Conservation (phyloP, 92 coral and sea anemone genomes). For the Parazoanthus atlanticus region DNA sequence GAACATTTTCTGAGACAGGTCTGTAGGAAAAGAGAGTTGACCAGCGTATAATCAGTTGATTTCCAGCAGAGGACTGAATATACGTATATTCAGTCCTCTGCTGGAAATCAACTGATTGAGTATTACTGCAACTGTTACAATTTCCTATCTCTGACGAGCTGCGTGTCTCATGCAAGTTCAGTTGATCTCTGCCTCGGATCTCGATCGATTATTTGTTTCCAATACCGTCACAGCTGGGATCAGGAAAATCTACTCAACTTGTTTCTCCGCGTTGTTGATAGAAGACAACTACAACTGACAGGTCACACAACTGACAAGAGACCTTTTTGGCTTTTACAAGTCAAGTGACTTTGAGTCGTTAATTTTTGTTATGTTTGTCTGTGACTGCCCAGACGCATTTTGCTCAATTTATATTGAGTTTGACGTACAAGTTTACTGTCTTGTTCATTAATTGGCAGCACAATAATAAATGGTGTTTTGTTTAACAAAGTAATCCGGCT, state of each 20-base stretch:
- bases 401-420: background rate
- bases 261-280: constrained; percentile 19
- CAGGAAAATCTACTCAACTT: constrained; percentile 29
- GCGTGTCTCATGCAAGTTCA: background rate
- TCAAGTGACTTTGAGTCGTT: constrained; percentile 26
- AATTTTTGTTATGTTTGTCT: background rate
- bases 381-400: background rate
- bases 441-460: constrained; percentile 10
- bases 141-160: background rate
- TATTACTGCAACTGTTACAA: background rate
- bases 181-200: background rate
- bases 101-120: background rate
- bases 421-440: background rate
- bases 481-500: constrained; percentile 15
- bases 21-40: background rate
- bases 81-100: background rate
- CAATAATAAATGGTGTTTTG: constrained; percentile 29
- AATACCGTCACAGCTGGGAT: background rate
- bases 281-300: constrained; percentile 18
- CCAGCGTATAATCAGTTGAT: background rate
- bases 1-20: background rate
- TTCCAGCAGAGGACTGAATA: background rate
- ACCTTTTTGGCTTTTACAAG: background rate
- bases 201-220: background rate
- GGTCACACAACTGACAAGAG: constrained; percentile 11